A percentile compares a stretch with the other conserved stretches of the same genome.
phyloP scores from a whole-genome alignment of 2,113 vertebrate genomes.

The Strigops habroptila region DNA sequence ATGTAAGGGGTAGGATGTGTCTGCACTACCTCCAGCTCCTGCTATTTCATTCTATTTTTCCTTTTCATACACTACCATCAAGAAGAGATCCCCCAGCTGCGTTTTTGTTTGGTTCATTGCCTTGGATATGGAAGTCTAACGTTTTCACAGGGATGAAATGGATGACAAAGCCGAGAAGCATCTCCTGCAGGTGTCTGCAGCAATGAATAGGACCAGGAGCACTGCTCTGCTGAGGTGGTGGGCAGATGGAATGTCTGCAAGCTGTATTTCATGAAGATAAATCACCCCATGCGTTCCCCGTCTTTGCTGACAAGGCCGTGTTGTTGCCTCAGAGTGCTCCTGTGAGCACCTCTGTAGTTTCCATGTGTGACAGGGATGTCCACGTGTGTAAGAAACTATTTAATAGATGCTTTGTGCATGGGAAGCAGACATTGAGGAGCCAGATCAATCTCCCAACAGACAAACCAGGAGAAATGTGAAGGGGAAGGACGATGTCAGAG shows the following conservation, averaged over 20 bases:
- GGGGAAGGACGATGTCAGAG: not conserved
- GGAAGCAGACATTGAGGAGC: not conserved
- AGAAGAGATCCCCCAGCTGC: not conserved
- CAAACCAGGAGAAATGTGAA: not conserved
- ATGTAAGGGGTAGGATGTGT: fast-evolving
- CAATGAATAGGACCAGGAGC: not conserved
- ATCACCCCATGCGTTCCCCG: not conserved
- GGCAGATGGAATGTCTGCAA: not conserved
- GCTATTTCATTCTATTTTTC: not conserved
- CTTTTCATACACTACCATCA: not conserved
- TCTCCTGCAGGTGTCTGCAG: not conserved
- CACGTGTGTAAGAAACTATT: not conserved
- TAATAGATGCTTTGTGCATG: not conserved
- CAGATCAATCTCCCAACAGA: not conserved
- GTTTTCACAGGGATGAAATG: not conserved
- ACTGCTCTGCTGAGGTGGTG: fast-evolving
- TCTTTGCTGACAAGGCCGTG: fast-evolving
- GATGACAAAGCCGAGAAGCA: not conserved
- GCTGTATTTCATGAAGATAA: not conserved
- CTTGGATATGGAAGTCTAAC: not conserved
- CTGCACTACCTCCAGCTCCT: not conserved
- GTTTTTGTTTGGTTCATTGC: not conserved
- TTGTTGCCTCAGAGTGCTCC: not conserved
- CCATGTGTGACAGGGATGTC: not conserved
- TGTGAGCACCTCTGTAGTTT: not conserved